Evolutionary conservation across 2,797 vertebrate species (phyloP), one percentile per base, ranked within the genome.

Genomic region (Neosilurus hyrtlii): DNA sequence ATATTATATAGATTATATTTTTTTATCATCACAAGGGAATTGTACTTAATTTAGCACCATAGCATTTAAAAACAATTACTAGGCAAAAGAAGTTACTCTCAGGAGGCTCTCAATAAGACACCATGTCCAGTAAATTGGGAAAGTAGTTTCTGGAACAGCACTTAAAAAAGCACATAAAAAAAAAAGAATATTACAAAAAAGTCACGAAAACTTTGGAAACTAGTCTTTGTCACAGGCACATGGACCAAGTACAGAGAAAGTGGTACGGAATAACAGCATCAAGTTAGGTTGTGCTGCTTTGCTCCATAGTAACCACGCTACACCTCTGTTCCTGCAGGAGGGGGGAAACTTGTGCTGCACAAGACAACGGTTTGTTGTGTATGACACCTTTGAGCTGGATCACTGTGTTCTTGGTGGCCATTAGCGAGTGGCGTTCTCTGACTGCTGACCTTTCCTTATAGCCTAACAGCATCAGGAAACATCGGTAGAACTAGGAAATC

Each of bases 401-500:
- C 10, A 88, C 86, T 0, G 91, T 96, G 22, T 92, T 93, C 88
- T 95, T 96, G 73, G 91, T 94, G 57, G 90, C 91, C 84, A 90
- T 89, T 0, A 87, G 89, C 35, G 86, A 93, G 84, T 91, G 86
- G 79, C 89, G 86, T 0, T 92, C 93, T 75, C 87, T 80, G 9
- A 61, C 10, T 14, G 77, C 59, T 6, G 89, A 90, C 89, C 89
- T 86, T 83, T 81, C 61, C 1, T 92, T 76, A 78, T 83, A 86
- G 59, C 95, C 95, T 82, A 96, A 95, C 85, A 96, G 89, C 79
- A 89, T 90, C 78, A 94, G 90, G 92, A 96, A 96, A 89, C 95
- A 96, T 89, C 91, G 95, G 92, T 96, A 95, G 91, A 96, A 96
- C 96, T 96, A 91, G 56, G 72, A 73, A 74, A 22, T 24, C 35